Evolutionary conservation across 2,113 vertebrate genomes (phyloP).

Genomic region (Sebastes schlegelii): DNA sequence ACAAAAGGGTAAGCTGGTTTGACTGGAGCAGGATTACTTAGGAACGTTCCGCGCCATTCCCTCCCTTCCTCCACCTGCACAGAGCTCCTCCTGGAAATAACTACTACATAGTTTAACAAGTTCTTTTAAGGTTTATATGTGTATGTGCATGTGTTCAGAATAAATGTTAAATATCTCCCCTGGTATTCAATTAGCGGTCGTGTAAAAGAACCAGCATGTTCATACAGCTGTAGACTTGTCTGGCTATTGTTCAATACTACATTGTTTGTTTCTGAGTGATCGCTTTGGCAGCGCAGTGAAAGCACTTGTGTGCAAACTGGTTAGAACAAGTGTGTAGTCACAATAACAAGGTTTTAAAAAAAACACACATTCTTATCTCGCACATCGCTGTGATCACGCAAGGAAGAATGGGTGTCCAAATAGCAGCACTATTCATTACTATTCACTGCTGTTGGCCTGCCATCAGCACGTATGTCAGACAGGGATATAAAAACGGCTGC

Average conservation of each 20-base stretch:
- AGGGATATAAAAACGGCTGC: constrained; percentile 64
- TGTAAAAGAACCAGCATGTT: constrained; percentile 61
- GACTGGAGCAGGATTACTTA: constrained; percentile 85
- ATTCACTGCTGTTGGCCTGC: constrained; percentile 56
- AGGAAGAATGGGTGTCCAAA: constrained; percentile 54
- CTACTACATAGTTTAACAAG: constrained; percentile 34
- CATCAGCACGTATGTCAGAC: constrained; percentile 69
- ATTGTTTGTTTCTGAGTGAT: constrained; percentile 78
- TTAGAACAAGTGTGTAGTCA: constrained; percentile 80
- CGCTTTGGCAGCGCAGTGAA: constrained; percentile 73
- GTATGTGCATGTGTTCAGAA: constrained; percentile 10
- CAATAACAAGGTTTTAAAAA: constrained; percentile 70
- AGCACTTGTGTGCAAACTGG: constrained; percentile 74
- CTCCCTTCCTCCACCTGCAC: constrained; percentile 52
- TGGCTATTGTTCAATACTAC: constrained; percentile 78
- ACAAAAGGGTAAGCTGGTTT: constrained; percentile 92
- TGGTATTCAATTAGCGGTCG: constrained; percentile 57
- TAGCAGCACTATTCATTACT: constrained; percentile 60
- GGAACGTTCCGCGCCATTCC: constrained; percentile 73
- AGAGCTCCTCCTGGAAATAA: constrained; percentile 22
- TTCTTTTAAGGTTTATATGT: constrained; percentile 22
- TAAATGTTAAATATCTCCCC: constrained; percentile 41
- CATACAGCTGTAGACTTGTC: constrained; percentile 75
- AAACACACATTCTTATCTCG: constrained; percentile 70
- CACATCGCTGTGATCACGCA: constrained; percentile 61